Base-by-base conservation (phyloP, 1,140 invertebrate genomes). In the Drosophila bifasciata region DNA sequence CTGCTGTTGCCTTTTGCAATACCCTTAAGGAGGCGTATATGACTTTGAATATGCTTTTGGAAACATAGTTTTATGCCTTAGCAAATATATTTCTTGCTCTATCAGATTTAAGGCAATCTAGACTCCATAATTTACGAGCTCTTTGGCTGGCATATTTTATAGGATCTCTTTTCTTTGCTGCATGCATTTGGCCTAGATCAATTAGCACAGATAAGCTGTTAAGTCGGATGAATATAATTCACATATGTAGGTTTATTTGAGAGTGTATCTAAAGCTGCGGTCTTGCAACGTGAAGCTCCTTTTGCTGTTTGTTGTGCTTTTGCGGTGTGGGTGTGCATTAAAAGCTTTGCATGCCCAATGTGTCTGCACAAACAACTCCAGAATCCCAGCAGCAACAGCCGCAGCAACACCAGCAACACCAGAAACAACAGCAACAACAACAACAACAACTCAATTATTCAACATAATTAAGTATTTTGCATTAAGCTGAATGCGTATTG, bases 381-480 rank as follows among this genome's bases (percentile, higher is more conserved):
- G 32, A 36, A 13, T 36, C 32, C 32, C 32, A 45, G 25, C 41
- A 55, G 39, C 46, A 63, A 63, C 16, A 43, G n/a, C 52, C 4
- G n/a, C 52, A 19, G 46, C 52, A 55, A 19, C 39, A 43, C 51
- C 17, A 49, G 28, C 11, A 28, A 1, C 25, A 36, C 32, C 11
- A 11, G 3, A 19, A 49, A 15, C 21, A 64, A 40, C 71, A 53
- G 23, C 43, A 72, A 36, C 43, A 61, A 17, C 41, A 76, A 40
- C 67, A 80, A 84, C 81, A 85, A 77, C 77, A 85, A 85, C 81
- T 85, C 81, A 86, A 85, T 85, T 85, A 85, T 86, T 85, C 81
- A 85, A 85, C 81, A 85, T 85, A 85, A 85, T 85, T 85, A 85
- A 85, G 81, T 85, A 85, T 85, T 86, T 85, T 88, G 83, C 81